Evolutionary conservation across 2,113 vertebrate species (phyloP).

Genomic region (Vulpes vulpes): DNA sequence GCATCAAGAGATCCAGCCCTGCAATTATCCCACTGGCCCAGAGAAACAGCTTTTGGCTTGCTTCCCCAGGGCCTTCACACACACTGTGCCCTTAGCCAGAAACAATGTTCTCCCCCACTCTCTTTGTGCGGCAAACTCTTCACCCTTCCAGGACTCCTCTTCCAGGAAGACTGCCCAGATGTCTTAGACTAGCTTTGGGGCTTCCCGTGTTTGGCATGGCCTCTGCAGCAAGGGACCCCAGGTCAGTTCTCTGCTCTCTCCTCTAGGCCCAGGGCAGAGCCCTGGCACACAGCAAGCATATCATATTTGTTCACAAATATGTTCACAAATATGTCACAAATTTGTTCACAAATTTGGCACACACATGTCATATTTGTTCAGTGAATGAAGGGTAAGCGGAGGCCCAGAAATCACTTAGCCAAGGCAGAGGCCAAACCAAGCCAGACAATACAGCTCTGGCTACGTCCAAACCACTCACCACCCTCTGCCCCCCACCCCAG

Average conservation of each 20-base stretch:
- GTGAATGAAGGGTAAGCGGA: not conserved
- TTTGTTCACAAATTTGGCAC: no score
- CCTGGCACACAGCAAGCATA: no score
- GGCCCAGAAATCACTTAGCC: not conserved
- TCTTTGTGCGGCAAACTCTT: not conserved
- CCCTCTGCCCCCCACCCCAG: rapidly evolving
- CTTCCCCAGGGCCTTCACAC: not conserved
- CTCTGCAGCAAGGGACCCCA: not conserved
- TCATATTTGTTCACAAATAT: not conserved
- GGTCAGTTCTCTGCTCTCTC: not conserved
- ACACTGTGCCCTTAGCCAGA: not conserved
- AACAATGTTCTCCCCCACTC: not conserved
- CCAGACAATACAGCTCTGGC: not conserved
- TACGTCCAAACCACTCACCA: not conserved
- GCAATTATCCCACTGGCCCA: not conserved
- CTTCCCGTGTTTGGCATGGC: not conserved
- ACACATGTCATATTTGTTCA: not conserved
- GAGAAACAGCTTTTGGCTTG: not conserved
- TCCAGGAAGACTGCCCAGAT: not conserved
- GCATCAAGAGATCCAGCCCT: not conserved
- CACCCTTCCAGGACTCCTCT: not conserved
- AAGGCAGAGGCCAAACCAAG: not conserved
- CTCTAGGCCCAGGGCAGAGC: not conserved
- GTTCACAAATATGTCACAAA: not conserved
- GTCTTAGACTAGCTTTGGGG: not conserved